Evolutionary conservation across 2,888 invertebrate genomes (phyloP), one percentile per base, ranked within the genome.

Genomic region (Caenorhabditis sp.): DNA sequence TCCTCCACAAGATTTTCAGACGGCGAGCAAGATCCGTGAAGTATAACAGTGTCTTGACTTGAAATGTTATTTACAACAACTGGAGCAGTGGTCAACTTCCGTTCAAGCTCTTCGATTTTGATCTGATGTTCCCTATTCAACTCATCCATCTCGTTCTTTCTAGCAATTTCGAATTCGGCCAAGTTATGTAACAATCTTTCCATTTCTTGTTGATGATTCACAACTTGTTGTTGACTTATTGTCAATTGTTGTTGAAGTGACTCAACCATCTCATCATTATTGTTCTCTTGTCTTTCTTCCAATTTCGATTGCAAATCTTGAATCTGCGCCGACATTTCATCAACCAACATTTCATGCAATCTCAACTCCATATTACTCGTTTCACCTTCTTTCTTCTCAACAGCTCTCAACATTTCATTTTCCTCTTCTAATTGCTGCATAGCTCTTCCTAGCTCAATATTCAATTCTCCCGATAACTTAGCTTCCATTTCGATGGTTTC

Each of bases 391-490:
- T 43, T 64, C 10, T 54, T 25, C 14, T 67, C 64, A 20, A 38
- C 20, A 23, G n/a, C 10, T 14, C 23, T 27, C 26, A 58, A 20
- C 53, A 63, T 17, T 17, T 60, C 67, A 25, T 74, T 75, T 52
- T 76, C 63, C 59, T 75, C 68, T 58, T 82, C 76, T 62, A 80
- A 50, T n/a, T 73, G 73, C 17, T 72, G 67, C 76, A 80, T 78
- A 4, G 75, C 76, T 23, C 72, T 53, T 7, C 77, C 77, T 57
- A 82, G 63, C 54, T 82, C 80, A 17, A 80, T 75, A 62, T 79
- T 78, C 58, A 82, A 67, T 62, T 82, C 81, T 25, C 66, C 77
- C 1, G 78, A 75, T 36, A 81, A 68, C 5, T 59, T 60, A 7
- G 70, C 63, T 56, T 81, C 81, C 61, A 79, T 54, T 56, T 76